Percentiles rank a stretch among this genome's conserved stretches.
These are phyloP conservation scores for Tribolium madens DNA, from an alignment of 1,140 invertebrate genomes.

Conservation along the genomic window DNA sequence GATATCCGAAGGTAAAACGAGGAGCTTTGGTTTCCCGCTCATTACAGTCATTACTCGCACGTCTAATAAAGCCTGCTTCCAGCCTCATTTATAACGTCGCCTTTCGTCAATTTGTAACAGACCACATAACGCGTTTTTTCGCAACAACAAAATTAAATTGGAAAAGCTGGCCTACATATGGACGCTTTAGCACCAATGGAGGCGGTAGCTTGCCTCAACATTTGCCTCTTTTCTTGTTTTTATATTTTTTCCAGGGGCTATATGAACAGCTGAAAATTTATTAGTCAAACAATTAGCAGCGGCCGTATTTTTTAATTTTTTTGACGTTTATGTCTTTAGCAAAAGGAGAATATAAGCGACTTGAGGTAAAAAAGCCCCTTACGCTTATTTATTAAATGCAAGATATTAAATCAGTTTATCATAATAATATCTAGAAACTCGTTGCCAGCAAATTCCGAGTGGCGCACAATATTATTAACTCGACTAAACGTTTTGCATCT, in stretches of 20 bases:
- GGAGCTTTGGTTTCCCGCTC: conserved; percentile 49
- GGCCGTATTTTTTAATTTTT: conserved; percentile 25
- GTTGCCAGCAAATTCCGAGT: conserved; percentile 43
- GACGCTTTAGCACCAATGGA: too few relatives aligned
- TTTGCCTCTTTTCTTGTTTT: background rate
- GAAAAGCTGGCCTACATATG: background rate
- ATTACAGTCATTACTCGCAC: conserved; percentile 49
- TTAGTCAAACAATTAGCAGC: conserved; percentile 24
- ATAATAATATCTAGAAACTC: conserved; percentile 53
- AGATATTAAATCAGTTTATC: conserved; percentile 57
- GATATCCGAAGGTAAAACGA: conserved; percentile 46
- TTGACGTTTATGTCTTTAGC: conserved; percentile 27
- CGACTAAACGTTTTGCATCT: conserved; percentile 45
- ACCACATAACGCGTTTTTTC: conserved; percentile 1
- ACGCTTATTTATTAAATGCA: conserved; percentile 52
- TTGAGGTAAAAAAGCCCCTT: conserved; percentile 38
- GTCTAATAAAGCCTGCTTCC: conserved; percentile 45
- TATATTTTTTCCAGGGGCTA: background rate
- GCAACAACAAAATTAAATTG: background rate
- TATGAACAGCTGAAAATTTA: conserved; percentile 4
- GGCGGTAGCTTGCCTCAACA: background rate
- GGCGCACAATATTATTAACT: conserved; percentile 49
- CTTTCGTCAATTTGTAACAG: conserved; percentile 20
- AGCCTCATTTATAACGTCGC: conserved; percentile 19
- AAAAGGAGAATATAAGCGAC: conserved; percentile 12